A percentile compares a stretch with the other conserved stretches of the same genome.
phyloP scores from a whole-genome alignment of 2,888 invertebrate genomes.

The Ethmia dodecea region DNA sequence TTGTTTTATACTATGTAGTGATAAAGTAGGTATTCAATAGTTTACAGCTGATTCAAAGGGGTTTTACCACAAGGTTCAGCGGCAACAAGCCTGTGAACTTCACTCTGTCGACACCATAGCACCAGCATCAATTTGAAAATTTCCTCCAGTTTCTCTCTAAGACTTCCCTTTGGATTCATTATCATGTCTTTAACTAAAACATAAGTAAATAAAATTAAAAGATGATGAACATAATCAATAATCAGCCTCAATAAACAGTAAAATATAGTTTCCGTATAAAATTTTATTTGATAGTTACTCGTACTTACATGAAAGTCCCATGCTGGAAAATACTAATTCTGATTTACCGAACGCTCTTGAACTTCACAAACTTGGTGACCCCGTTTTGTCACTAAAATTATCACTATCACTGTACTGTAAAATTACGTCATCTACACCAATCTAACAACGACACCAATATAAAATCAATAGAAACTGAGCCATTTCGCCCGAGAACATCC shows the following conservation, averaged over 20 bases:
- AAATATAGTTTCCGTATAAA: too few species aligned
- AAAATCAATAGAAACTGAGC: conserved; percentile 56
- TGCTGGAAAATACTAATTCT: conserved; percentile 24
- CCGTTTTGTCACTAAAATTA: conserved; percentile 30
- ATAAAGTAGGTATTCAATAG: too few species aligned
- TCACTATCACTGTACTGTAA: conserved; percentile 28
- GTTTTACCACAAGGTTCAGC: conserved; percentile 75
- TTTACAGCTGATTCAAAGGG: too few species aligned
- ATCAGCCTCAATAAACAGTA: conserved; percentile 10
- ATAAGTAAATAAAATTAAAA: conserved; percentile 21
- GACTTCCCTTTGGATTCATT: conserved; percentile 50
- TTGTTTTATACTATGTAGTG: too few species aligned
- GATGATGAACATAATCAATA: conserved; percentile 7
- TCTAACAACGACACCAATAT: conserved; percentile 32
- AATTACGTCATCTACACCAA: conserved; percentile 40
- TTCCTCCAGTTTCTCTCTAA: conserved; percentile 83
- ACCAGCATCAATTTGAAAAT: conserved; percentile 88
- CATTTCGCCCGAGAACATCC: conserved; percentile 36
- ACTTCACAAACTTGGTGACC: conserved; percentile 28
- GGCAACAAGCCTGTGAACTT: conserved; percentile 82
- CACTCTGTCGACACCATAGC: conserved; percentile 88
- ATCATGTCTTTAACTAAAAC: conserved; percentile 58
- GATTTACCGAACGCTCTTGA: conserved; percentile 26
- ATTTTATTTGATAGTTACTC: too few species aligned
- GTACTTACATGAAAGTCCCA: conserved; percentile 63